Conservation (phyloP, 2,888 invertebrate genomes). For the Drosophila kanekoi region DNA sequence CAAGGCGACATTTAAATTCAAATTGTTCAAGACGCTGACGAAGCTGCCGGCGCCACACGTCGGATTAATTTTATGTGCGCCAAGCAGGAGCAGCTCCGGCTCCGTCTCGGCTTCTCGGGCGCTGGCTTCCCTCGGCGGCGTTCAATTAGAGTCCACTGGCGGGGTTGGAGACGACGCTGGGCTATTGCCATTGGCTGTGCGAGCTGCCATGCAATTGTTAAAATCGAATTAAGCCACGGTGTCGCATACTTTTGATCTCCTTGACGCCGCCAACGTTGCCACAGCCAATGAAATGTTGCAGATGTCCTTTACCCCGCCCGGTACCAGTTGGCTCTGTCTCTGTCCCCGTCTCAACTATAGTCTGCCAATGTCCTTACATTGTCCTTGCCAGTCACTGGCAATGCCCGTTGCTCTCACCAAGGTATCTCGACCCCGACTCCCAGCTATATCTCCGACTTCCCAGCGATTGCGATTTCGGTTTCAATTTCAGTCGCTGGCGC, state of each 20-base stretch:
- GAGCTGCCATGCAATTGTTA: constrained; percentile 75
- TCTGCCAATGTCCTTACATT: constrained; percentile 74
- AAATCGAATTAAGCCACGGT: constrained; percentile 81
- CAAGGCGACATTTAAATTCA: constrained; percentile 78
- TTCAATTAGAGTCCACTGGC: constrained; percentile 66
- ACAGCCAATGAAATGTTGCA: constrained; percentile 79
- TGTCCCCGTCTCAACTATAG: neutral
- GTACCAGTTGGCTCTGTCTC: neutral
- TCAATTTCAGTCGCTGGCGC: constrained; percentile 73
- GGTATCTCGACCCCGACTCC: constrained; percentile 33
- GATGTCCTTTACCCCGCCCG: constrained; percentile 8
- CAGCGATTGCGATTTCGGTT: constrained; percentile 62
- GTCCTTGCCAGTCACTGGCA: constrained; percentile 65
- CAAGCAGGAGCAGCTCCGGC: constrained; percentile 43
- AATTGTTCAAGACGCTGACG: constrained; percentile 77
- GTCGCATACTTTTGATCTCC: constrained; percentile 81
- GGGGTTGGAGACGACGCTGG: constrained; percentile 15
- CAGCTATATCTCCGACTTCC: constrained; percentile 3
- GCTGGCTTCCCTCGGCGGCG: constrained; percentile 28
- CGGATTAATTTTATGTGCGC: constrained; percentile 82
- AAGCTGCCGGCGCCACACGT: constrained; percentile 81
- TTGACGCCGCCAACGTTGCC: constrained; percentile 52
- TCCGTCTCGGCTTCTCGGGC: constrained; percentile 1
- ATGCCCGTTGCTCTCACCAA: constrained; percentile 29
- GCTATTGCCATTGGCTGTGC: constrained; percentile 72